Base-by-base conservation (phyloP, 2,888 invertebrate species). In the Sarcophaga caerulescens region DNA sequence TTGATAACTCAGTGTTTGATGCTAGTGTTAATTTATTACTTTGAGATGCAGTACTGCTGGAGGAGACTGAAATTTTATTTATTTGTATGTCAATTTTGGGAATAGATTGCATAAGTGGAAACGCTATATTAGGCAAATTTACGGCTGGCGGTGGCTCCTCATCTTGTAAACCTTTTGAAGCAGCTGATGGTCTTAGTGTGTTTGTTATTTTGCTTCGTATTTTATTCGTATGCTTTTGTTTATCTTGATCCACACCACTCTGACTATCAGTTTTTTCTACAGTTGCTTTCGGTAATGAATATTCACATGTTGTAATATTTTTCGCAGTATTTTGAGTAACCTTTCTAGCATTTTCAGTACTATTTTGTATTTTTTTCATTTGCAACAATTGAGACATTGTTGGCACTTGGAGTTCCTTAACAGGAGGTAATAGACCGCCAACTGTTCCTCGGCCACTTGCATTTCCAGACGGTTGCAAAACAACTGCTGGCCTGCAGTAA, bases 341-440 rank as follows among this genome's bases (percentile, higher is more conserved):
- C 89, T 94, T 94, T 62, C 95, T 93, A 12, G 94, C 94, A 52
- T 94, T 93, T 73, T 94, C 94, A 0, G 95, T 94, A 74, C 94
- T 94, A 89, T 94, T 94, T 89, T 95, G 95, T 74, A 95, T 91
- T 83, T 94, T 94, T 89, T 95, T 95, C 92, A 95, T 94, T 90
- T 95, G 94, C 60, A 96, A 90, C 82, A 96, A 92, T 89, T 95
- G 95, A 4, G 95, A 94, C 89, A 95, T 94, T 4, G 95, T 94
- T 8, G 96, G 96, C 70, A 96, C 94, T 86, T 94, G 94, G 17
- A 95, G 92, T 89, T 95, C 95, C 52, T 88, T 90, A 17, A 89
- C 87, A 6, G 90, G 90, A 25, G 88, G 90, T 77, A 87, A 73
- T 68, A 70, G 57, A 0, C 60, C 75, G 4, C 78, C 76, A 60